These are phyloP conservation scores for Plectrocnemia conspersa DNA, from an alignment of 1,140 invertebrate species.

Conservation along the genomic window DNA sequence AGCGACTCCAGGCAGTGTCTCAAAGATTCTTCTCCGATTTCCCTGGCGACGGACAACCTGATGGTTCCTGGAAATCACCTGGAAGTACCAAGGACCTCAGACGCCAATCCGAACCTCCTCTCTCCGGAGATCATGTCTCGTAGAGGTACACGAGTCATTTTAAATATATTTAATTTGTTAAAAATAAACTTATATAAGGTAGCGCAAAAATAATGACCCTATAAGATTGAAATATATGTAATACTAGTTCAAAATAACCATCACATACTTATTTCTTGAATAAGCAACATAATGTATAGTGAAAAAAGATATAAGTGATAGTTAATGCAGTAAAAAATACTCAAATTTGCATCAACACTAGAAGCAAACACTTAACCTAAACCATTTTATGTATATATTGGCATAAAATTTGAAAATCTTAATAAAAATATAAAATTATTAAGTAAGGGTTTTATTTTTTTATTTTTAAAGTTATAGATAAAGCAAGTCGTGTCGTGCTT, in stretches of 20 bases:
- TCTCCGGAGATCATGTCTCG: slow-evolving; percentile 61
- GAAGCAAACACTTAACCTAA: no score
- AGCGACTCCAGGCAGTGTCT: slow-evolving; percentile 59
- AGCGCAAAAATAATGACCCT: no score
- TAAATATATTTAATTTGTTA: no score
- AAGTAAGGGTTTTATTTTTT: not conserved
- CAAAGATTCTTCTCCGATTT: slow-evolving; percentile 60
- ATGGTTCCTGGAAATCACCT: slow-evolving; percentile 69
- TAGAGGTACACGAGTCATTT: no score
- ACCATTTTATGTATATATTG: no score
- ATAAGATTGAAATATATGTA: no score
- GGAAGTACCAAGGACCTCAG: slow-evolving; percentile 64
- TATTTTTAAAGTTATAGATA: not conserved
- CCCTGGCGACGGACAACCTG: slow-evolving; percentile 52
- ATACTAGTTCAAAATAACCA: no score
- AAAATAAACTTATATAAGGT: no score
- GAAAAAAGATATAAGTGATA: slow-evolving; percentile 16
- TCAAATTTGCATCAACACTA: no score
- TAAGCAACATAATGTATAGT: slow-evolving; percentile 8
- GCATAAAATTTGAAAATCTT: no score
- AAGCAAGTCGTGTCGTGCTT: not conserved
- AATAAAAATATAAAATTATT: slow-evolving; percentile 2
- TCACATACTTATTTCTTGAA: no score
- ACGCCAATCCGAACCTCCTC: slow-evolving; percentile 70
- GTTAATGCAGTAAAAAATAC: slow-evolving; percentile 26